Base-by-base conservation (phyloP, 53 echinoderm and acorn worm genomes). In the Crossaster papposus region DNA sequence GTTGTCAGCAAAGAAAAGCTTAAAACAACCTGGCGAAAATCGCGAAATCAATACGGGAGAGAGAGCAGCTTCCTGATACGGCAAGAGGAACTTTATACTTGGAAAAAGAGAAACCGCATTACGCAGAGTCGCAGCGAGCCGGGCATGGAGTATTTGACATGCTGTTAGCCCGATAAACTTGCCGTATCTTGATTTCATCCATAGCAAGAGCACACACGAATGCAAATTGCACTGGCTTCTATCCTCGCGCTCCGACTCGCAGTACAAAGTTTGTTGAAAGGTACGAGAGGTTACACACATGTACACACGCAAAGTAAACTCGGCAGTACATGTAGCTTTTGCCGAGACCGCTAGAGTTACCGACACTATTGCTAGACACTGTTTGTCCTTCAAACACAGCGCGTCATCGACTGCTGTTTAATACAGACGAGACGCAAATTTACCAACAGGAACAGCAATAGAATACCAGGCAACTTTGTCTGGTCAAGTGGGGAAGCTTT, bases 81-180 rank as follows among this genome's bases (percentile, higher is more conserved):
- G 7, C 12, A 11, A 20, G 58, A 20, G 58, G 58, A 58, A 58
- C 58, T 58, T 11, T n/a, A n/a, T n/a, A n/a, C n/a, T n/a, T 18
- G 58, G 22, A 58, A 15, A 22, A 81, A 23, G 63, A 58, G 62
- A 15, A 20, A 8, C 62, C 7, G 74, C 74, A 74, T 74, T 74
- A 74, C 34, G 36, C 31, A n/a, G 77, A 24, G 62, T 5, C 17
- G 35, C 31, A 58, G 1, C 30, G 23, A 75, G 76, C 54, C 11
- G 33, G n/a, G 54, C 52, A 65, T 83, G 65, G 44, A 83, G 83
- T 83, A 70, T 85, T 85, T 87, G 63, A 36, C 87, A 77, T 87
- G 87, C 77, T 87, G 58, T 77, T 87, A 77, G 29, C 76, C 62
- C 62, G 22, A 77, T 77, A 77, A 87, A 85, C 85, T 85, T 30